Evolutionary conservation across 1,140 invertebrate genomes (phyloP).

Genomic region (Drosophila yakuba): DNA sequence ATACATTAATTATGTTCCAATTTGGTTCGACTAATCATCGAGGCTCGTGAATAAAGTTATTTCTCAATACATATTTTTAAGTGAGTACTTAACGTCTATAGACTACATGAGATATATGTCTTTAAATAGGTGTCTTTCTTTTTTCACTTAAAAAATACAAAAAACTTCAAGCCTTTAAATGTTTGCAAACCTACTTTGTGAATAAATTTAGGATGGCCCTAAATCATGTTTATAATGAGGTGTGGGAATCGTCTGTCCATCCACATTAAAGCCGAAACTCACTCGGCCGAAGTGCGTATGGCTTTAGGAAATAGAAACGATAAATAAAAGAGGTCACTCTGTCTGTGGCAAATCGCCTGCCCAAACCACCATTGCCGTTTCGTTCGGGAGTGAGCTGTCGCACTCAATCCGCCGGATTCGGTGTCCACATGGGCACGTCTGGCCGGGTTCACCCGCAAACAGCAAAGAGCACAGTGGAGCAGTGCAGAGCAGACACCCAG

Average conservation of each 20-base stretch:
- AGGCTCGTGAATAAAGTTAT: slow-evolving; percentile 2
- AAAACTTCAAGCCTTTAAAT: not conserved
- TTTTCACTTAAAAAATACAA: too few species aligned
- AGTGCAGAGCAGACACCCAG: slow-evolving; percentile 20
- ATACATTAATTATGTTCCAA: slow-evolving; percentile 35
- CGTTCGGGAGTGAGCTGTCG: slow-evolving; percentile 16
- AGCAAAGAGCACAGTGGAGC: slow-evolving; percentile 34
- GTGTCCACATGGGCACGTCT: slow-evolving; percentile 65
- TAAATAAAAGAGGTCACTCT: slow-evolving; percentile 76
- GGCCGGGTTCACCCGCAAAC: slow-evolving; percentile 43
- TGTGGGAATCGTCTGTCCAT: slow-evolving; percentile 20
- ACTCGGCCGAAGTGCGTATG: slow-evolving; percentile 14
- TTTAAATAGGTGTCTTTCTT: not conserved
- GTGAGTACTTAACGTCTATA: too few species aligned
- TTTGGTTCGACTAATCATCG: slow-evolving; percentile 36
- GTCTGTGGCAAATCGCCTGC: slow-evolving; percentile 65
- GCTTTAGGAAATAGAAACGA: slow-evolving; percentile 40
- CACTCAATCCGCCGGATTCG: slow-evolving; percentile 11
- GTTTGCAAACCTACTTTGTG: not conserved
- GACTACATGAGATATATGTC: not conserved
- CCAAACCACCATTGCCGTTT: slow-evolving; percentile 48
- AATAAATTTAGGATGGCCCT: not conserved
- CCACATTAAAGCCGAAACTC: slow-evolving; percentile 21
- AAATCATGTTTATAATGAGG: slow-evolving; percentile 19
- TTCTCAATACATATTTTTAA: not conserved